Evolutionary conservation across 2,113 vertebrate genomes (phyloP).

Genomic region (Anthoscopus minutus): DNA sequence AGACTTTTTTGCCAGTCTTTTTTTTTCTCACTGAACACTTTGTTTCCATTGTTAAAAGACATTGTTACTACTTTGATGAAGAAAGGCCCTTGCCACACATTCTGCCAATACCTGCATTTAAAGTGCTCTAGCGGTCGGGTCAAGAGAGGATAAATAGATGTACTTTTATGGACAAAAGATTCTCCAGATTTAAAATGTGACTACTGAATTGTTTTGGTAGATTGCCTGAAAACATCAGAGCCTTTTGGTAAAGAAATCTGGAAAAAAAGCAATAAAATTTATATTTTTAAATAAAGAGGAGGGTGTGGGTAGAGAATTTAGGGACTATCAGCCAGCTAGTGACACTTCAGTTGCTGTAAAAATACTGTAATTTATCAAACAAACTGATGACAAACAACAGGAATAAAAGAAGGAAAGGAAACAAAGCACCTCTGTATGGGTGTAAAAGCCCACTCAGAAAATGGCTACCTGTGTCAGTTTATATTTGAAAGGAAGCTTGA

Average conservation of each 20-base stretch:
- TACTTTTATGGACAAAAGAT: background rate
- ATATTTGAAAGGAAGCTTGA: background rate
- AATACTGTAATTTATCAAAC: background rate
- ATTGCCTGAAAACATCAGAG: background rate
- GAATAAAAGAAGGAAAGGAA: background rate
- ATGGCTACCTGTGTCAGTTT: background rate
- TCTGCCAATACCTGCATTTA: background rate
- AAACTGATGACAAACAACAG: background rate
- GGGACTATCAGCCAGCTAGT: background rate
- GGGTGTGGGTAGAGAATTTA: background rate
- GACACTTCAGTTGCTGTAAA: background rate
- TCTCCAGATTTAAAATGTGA: background rate
- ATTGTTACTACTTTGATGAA: background rate
- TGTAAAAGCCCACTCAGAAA: background rate
- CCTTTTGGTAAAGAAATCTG: background rate
- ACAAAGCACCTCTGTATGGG: background rate
- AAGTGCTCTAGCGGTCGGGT: background rate
- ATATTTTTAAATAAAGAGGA: background rate
- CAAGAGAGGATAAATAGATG: background rate
- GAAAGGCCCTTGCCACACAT: background rate
- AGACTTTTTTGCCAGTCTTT: background rate
- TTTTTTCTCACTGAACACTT: background rate
- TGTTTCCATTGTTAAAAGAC: background rate
- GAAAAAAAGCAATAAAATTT: background rate
- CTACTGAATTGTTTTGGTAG: background rate